Evolutionary conservation across 2,888 invertebrate species (phyloP).

Genomic region (Cephus spinipes): DNA sequence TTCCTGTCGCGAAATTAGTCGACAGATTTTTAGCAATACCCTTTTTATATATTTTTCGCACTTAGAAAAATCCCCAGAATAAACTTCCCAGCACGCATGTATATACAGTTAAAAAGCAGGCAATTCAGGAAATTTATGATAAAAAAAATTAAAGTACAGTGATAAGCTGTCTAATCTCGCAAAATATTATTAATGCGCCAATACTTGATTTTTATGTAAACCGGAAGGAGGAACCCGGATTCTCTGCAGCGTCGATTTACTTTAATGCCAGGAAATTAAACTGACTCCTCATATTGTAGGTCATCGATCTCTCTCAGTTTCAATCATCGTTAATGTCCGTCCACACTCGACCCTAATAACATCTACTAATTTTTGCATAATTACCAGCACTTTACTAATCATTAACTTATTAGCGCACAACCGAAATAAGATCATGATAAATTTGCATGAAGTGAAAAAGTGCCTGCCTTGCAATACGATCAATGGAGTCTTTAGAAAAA

Average conservation of each 20-base stretch:
- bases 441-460: neutral
- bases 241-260: constrained; percentile 3
- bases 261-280: constrained; percentile 34
- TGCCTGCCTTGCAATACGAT: neutral
- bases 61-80: neutral
- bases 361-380: constrained; percentile 13
- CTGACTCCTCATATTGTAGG: constrained; percentile 20
- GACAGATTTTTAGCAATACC: neutral
- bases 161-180: neutral
- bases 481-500: neutral
- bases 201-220: neutral
- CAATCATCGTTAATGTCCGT: constrained; percentile 16
- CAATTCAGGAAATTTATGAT: neutral
- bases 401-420: neutral
- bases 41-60: neutral
- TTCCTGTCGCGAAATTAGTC: neutral
- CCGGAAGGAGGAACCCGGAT: neutral
- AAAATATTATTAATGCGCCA: neutral
- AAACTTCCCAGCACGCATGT: neutral
- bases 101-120: neutral
- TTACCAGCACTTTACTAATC: neutral
- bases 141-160: neutral
- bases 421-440: neutral
- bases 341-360: constrained; percentile 29
- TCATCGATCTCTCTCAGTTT: constrained; percentile 22